Base-by-base conservation (phyloP, 2,113 vertebrate species). In the Solenodon paradoxus region DNA sequence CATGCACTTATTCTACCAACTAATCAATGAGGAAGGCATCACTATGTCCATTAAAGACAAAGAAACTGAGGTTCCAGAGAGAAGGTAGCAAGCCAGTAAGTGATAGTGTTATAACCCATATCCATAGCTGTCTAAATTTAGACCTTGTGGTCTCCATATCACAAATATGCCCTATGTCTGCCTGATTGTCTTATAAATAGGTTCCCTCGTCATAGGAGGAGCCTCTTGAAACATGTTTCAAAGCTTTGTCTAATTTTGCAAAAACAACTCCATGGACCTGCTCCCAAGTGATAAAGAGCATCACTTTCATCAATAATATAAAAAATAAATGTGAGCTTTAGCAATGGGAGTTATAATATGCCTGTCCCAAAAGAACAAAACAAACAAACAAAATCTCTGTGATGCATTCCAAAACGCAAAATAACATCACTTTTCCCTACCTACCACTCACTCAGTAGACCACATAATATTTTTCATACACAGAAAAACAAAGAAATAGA, bases 291-390 rank as follows among this genome's bases (percentile, higher is more conserved):
- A 91, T 88, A 69, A 69, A 75, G 32, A 80, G 38, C 32, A 86
- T 95, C 35, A 68, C 74, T 71, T 95, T 92, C 84, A 40, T 72
- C 55, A 80, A 19, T 63, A 55, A 82, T 66, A 88, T 61, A 49
- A 95, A 85, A 61, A 40, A 10, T 78, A 81, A 86, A 20, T 79
- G 74, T 55, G 51, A 51, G 68, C 30, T 35, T 68, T 4, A 47
- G 15, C 13, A 88, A n/a, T 87, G 94, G 35, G 91, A 72, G 59
- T 81, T 84, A n/a, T 45, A 35, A 78, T 64, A 55, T 32, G 22
- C 51, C 64, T 75, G 93, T 75, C 77, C 92, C 61, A 57, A n/a
- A 72, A 38, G 12, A 84, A 88, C 86, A 82, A 45, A 49, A 57
- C 20, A 7, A 7, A 57, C 55, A 57, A 19, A 57, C n/a, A 22